Base-by-base conservation (phyloP, 2,797 vertebrate species). In the Labroides dimidiatus region DNA sequence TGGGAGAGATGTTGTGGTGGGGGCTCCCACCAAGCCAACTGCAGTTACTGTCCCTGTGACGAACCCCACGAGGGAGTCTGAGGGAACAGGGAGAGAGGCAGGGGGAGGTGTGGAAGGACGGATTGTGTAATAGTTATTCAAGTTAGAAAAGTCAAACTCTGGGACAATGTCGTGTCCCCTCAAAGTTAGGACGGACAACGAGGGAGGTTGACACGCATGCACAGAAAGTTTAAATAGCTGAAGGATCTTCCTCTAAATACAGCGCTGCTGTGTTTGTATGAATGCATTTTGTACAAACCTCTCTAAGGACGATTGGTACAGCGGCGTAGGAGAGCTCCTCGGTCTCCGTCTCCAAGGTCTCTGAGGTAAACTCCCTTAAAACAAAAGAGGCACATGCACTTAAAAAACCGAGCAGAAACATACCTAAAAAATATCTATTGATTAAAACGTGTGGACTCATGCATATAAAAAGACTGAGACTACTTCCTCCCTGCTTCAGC, bases 321-420 rank as follows among this genome's bases (percentile, higher is more conserved):
- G 17, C 8, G 85, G 73, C 55, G 87, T 87, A 27, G 92, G 91
- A 64, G 88, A 93, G 49, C 87, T 91, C 75, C 88, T 91, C 51
- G 85, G 88, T 84, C 87, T 92, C 69, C 90, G 92, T 72, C 86
- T 90, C 92, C 93, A 94, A 59, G 83, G 78, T 86, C 92, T 92
- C 42, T 93, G 91, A 89, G 81, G 81, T 76, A 92, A 91, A 91
- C 87, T 91, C 75, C 91, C 93, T 94, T 60, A 12, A 75, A 37
- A 79, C 24, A 47, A 24, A 60, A 54, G 2, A 3, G 41, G 10
- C 1, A 30, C 14, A 13, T 48, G 20, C 16, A 63, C 10, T 15
- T 17, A 14, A 10, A 53, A 60, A 58, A 19, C 10, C 44, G 17
- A 23, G 21, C 33, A 21, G 5, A 67, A 80, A n/a, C n/a, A n/a